Percentiles rank a stretch among this genome's conserved stretches.
phyloP scores from a whole-genome alignment of 2,888 invertebrate species.

The Eulithis testata region DNA sequence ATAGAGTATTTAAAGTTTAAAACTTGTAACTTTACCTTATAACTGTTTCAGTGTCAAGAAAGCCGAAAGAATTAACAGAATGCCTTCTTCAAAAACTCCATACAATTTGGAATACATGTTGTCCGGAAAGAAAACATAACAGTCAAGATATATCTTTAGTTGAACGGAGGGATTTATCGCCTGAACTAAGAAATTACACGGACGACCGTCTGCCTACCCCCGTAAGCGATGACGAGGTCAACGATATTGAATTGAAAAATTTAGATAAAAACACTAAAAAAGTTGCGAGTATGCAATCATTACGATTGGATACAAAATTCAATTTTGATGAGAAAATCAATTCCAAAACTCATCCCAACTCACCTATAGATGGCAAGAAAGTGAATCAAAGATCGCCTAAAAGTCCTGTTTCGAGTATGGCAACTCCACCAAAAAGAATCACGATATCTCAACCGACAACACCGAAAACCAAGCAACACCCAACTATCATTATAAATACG shows the following conservation, averaged over 20 bases:
- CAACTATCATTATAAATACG: slow-evolving; percentile 16
- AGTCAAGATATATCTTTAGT: slow-evolving; percentile 48
- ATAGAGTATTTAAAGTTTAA: no score
- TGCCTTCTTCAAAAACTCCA: slow-evolving; percentile 58
- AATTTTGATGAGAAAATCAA: slow-evolving; percentile 15
- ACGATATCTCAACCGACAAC: slow-evolving; percentile 5
- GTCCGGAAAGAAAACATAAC: slow-evolving; percentile 62
- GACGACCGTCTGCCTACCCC: slow-evolving; percentile 60
- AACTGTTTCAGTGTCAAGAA: slow-evolving; percentile 62
- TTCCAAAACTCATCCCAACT: slow-evolving; percentile 5
- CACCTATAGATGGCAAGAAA: not conserved
- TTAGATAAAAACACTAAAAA: slow-evolving; percentile 20
- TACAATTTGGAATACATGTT: slow-evolving; percentile 66
- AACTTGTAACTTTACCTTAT: not conserved
- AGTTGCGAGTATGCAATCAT: slow-evolving; percentile 17
- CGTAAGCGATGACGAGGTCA: slow-evolving; percentile 58
- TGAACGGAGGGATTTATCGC: slow-evolving; percentile 55
- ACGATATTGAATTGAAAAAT: not conserved
- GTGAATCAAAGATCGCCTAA: not conserved
- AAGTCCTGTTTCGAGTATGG: slow-evolving; percentile 6
- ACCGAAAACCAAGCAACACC: slow-evolving; percentile 7
- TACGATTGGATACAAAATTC: not conserved
- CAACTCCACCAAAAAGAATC: slow-evolving; percentile 17
- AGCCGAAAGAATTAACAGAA: slow-evolving; percentile 60
- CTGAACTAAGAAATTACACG: slow-evolving; percentile 59